Percentiles rank a stretch among this genome's conserved stretches.
These are phyloP conservation scores for Augiades crinisus DNA, from an alignment of 2,888 invertebrate species.

Conservation along the genomic window DNA sequence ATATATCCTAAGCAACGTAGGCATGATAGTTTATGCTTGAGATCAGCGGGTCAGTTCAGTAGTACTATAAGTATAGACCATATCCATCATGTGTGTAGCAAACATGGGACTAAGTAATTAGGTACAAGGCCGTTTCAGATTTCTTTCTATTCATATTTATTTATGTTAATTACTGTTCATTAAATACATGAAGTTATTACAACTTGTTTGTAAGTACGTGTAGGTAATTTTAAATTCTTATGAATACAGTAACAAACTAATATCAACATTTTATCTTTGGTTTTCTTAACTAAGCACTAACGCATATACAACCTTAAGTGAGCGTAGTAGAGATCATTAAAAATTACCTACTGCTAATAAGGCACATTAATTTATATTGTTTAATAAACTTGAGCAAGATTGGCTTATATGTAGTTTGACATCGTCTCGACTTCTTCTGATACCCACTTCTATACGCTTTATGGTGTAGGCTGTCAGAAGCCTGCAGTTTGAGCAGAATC, in stretches of 20 bases:
- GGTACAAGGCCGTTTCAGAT: no score
- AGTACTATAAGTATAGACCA: no score
- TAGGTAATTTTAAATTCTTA: neutral
- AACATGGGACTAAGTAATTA: no score
- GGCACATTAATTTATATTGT: conserved; percentile 1
- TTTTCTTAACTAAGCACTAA: conserved; percentile 15
- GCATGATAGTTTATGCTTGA: no score
- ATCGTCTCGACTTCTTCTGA: neutral
- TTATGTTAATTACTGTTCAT: no score
- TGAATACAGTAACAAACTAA: neutral
- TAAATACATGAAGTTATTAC: neutral
- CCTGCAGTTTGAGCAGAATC: no score
- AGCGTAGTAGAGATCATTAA: conserved; percentile 20
- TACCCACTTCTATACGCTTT: no score
- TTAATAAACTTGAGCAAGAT: conserved; percentile 17
- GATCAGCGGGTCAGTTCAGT: no score
- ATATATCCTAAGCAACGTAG: no score
- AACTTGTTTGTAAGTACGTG: neutral
- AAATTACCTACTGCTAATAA: conserved; percentile 6
- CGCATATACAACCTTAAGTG: conserved; percentile 20
- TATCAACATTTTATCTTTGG: conserved; percentile 8
- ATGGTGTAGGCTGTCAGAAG: no score
- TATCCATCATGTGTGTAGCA: no score
- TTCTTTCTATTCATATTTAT: no score
- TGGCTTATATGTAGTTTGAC: neutral